Evolutionary conservation across 2,888 invertebrate genomes (phyloP).

Genomic region (Orthonychiurus folsomi): DNA sequence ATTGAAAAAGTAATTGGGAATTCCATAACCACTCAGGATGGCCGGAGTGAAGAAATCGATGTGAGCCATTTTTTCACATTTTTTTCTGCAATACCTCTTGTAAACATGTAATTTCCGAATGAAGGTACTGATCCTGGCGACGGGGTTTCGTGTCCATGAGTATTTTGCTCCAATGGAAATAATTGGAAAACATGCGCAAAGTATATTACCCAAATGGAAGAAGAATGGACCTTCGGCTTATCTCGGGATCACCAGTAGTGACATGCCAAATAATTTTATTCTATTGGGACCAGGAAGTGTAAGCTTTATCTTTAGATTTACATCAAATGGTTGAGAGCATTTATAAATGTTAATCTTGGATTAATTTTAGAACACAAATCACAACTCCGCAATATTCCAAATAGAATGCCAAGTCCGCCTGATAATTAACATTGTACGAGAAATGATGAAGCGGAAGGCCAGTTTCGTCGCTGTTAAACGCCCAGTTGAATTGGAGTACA

Average conservation of each 20-base stretch:
- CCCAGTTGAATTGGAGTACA: background rate
- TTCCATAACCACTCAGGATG: slow-evolving; percentile 4
- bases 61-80: background rate
- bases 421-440: background rate
- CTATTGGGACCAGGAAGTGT: slow-evolving; percentile 33
- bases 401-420: slow-evolving; percentile 13
- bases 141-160: slow-evolving; percentile 34
- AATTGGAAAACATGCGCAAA: slow-evolving; percentile 15
- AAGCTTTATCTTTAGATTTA: slow-evolving; percentile 4
- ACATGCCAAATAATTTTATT: slow-evolving; percentile 27
- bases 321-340: background rate
- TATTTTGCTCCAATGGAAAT: slow-evolving; percentile 31
- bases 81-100: background rate
- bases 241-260: slow-evolving; percentile 19
- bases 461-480: background rate
- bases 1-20: slow-evolving; percentile 1
- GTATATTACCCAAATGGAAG: slow-evolving; percentile 27
- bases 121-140: slow-evolving; percentile 30
- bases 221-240: slow-evolving; percentile 23
- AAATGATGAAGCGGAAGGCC: background rate
- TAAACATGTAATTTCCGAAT: background rate
- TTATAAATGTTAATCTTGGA: background rate
- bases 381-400: slow-evolving; percentile 17
- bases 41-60: slow-evolving; percentile 1
- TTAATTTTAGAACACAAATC: slow-evolving; percentile 5